Evolutionary conservation across 37 sponge, comb jelly and placozoan species (phyloP).

Genomic region (Halisarca cf. caerulea): DNA sequence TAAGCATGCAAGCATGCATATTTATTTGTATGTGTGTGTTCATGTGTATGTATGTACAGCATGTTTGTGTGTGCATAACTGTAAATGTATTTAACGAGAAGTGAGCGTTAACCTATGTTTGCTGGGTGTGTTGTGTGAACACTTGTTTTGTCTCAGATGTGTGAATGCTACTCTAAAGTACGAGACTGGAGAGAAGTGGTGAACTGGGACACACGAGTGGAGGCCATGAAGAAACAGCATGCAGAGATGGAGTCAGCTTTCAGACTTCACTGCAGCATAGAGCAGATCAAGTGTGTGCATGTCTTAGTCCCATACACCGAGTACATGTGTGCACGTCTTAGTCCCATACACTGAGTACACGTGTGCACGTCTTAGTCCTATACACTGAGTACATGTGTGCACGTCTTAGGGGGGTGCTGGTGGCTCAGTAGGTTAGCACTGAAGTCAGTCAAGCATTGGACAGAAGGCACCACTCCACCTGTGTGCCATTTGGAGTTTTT

Average conservation of each 20-base stretch:
- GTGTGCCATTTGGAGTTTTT: too few relatives aligned
- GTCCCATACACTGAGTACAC: too few relatives aligned
- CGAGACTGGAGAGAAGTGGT: constrained; percentile 74
- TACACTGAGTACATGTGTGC: too few relatives aligned
- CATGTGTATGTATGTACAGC: not conserved
- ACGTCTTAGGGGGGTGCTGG: too few relatives aligned
- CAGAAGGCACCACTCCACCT: too few relatives aligned
- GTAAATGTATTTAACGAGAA: too few relatives aligned
- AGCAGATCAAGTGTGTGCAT: constrained; percentile 48
- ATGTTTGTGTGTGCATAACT: constrained; percentile 2
- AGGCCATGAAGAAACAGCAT: constrained; percentile 37
- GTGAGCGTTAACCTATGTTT: not conserved
- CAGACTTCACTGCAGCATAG: constrained; percentile 60
- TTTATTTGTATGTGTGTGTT: not conserved
- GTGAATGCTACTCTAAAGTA: constrained; percentile 75
- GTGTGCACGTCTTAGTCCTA: too few relatives aligned
- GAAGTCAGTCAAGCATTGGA: too few relatives aligned
- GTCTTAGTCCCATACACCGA: too few relatives aligned
- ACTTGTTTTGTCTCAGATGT: constrained; percentile 43
- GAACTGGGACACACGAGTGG: constrained; percentile 50
- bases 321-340: too few relatives aligned
- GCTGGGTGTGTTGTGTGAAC: not conserved
- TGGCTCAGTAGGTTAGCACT: too few relatives aligned
- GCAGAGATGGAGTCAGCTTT: constrained; percentile 35
- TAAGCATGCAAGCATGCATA: too few relatives aligned